Base-by-base conservation (phyloP, 2,888 invertebrate genomes). In the Alentia gelatinosa region DNA sequence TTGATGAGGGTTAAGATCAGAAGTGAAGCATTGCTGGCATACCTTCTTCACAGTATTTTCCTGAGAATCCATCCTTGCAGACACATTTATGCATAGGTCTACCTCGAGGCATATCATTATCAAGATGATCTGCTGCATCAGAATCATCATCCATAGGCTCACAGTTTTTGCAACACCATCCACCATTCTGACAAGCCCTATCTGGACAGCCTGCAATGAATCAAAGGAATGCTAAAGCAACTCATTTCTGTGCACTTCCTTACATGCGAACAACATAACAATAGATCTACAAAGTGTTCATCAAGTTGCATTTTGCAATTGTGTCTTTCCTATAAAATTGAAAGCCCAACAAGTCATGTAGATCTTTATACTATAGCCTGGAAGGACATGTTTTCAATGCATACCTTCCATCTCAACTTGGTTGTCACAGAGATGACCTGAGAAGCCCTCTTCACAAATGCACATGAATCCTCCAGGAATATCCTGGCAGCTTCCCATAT, bases 401-500 rank as follows among this genome's bases (percentile, higher is more conserved):
- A 12, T 68, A 68, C 68, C 68, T 30, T 26, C 33, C 5, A 12
- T 3, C 33, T 30, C 30, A 26, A 68, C 12, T 19, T 1, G 68
- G 12, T 30, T 68, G n/a, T 68, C 68, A 68, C 68, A 68, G 1
- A 68, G 26, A 30, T 30, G 12, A 30, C 68, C 68, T 26, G 68
- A 68, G 68, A 68, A 68, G 30, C 68, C 68, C 30, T 68, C 68
- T 30, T 68, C 68, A 68, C 68, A 68, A 68, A 68, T 68, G 68
- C 68, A 68, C n/a, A 68, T 68, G 15, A 68, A 68, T 68, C 68
- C 68, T n/a, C 26, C 26, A 26, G 68, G 68, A 12, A 68, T 68
- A 15, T 68, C 68, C 68, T 68, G 68, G 30, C 68, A 68, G 23
- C 4, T 68, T 0, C 68, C 68, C 68, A 30, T 30, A 30, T 68